Evolutionary conservation across 2,888 invertebrate genomes (phyloP), one percentile per base, ranked within the genome.

Genomic region (Drosophila limbata): DNA sequence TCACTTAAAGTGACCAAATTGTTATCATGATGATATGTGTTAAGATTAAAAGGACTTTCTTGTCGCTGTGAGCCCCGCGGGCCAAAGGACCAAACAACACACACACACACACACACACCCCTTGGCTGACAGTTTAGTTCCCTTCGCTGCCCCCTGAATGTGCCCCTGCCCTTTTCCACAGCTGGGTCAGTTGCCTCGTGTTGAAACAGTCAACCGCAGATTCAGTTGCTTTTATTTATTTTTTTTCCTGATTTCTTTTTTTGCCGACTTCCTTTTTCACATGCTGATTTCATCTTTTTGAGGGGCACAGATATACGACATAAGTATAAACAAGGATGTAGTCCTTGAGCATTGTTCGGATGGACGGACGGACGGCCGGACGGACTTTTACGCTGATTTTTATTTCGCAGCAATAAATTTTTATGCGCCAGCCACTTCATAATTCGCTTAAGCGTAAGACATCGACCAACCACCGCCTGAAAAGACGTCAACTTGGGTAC

Each of bases 1-100:
- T 90, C 91, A 92, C 91, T 91, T 91, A 89, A 90, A 91, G 91
- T 91, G 91, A 91, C 91, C 92, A 90, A 89, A 91, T 92, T 91
- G 91, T 91, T 91, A 91, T 91, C 90, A 80, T 91, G 91, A 91
- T 91, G 91, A 91, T 91, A 89, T 91, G 90, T 90, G 91, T 84
- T 85, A 85, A 88, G 91, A 91, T 91, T 91, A 91, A 91, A 90
- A 91, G 91, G 89, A 91, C 90, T 91, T 91, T 88, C 91, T 89
- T 91, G 91, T 91, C 89, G 79, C 69, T 69, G 69, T 25, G 73
- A 69, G 57, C 71, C 68, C 76, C 79, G 69, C 73, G 77, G 71
- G 71, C 78, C 63, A 75, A 66, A 61, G 72, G 72, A 59, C 67
- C 73, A 53, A 52, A 17, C 40, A 40, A 55, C 35, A 28, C 56